Base-by-base conservation (phyloP, 1,140 invertebrate species). In the Papilio helenus region DNA sequence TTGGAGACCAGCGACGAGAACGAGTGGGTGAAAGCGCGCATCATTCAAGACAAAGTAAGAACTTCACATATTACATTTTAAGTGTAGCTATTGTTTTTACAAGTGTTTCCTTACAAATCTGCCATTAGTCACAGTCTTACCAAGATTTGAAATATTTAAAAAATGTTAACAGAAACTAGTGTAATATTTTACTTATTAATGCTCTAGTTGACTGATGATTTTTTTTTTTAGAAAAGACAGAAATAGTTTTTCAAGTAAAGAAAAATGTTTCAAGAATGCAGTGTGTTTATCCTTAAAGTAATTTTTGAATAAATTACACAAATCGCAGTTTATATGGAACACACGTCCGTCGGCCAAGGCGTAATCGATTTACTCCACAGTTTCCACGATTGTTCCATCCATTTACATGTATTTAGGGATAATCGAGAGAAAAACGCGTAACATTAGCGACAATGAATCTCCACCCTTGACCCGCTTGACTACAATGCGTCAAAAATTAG, bases 1-100 rank as follows among this genome's bases (percentile, higher is more conserved):
- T 91, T 98, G 84, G 97, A 98, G 93, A 97, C 97, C 76, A 96
- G 96, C 71, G 96, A 96, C 23, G 97, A 98, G 93, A 98, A 98
- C 84, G 97, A 97, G 88, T 97, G 97, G 95, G 96, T 98, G 85
- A 98, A 98, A 91, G 95, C 95, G 79, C 96, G 96, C 79, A 96
- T 98, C 76, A 96, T 97, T 23, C 95, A 96, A 89, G 96, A 96
- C 88, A 96, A 96, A 95, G 97, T 98, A 95, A 95, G 90, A 46
- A 46, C 18, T 26, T 34, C 12, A 65, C 2, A 49, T 73, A 10
- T 9, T 12, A 8, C 1, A 61, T 26, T 23, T 61, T 23, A 26
- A 61, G 20, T 61, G 7, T 7, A 23, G 9, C 55, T 9, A 61
- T n/a, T n/a, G n/a, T n/a, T n/a, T n/a, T n/a, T n/a, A n/a, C n/a